Evolutionary conservation across 2,113 vertebrate species (phyloP), one percentile per base, ranked within the genome.

Genomic region (Barbus barbus): DNA sequence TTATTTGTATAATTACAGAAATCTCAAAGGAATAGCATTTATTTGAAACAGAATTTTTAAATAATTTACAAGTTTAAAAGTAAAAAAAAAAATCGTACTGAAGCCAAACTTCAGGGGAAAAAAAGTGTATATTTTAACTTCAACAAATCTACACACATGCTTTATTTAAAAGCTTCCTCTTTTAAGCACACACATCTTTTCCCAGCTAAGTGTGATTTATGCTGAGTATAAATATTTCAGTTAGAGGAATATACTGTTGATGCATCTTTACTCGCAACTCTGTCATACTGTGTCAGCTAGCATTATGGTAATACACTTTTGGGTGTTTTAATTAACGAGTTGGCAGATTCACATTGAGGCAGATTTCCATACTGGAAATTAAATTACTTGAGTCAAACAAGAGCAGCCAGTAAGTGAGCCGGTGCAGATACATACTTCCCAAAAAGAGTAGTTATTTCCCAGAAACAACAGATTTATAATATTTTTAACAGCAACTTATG

Each of bases 71-170:
- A 41, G 38, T 38, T 8, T 9, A 7, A 36, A 36, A 36, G 1
- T 6, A 36, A 13, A 58, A 61, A 26, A 61, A 4, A 14, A 26
- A 13, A 14, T 28, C 5, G 1, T 14, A 63, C 60, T 28, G 13
- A 28, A 13, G 0, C 60, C 24, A 16, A 26, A 28, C 28, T 67
- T 67, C 16, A 16, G 8, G 24, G 26, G n/a, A n/a, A 65, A 7
- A 2, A 5, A 28, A 28, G 0, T 48, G 24, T 16, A 24, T 18
- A 18, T 9, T 20, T 9, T 9, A 16, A n/a, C 0, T 20, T 28
- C 38, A 36, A 61, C 5, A 86, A 60, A 86, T 79, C 33, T 56
- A 63, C 48, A 36, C 22, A 60, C 48, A 74, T 33, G 18, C 20
- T 67, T 67, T 1, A 53, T 38, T 46, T 18, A n/a, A 26, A 67